Base-by-base conservation (phyloP, 2,113 vertebrate species). In the Theristicus caerulescens region DNA sequence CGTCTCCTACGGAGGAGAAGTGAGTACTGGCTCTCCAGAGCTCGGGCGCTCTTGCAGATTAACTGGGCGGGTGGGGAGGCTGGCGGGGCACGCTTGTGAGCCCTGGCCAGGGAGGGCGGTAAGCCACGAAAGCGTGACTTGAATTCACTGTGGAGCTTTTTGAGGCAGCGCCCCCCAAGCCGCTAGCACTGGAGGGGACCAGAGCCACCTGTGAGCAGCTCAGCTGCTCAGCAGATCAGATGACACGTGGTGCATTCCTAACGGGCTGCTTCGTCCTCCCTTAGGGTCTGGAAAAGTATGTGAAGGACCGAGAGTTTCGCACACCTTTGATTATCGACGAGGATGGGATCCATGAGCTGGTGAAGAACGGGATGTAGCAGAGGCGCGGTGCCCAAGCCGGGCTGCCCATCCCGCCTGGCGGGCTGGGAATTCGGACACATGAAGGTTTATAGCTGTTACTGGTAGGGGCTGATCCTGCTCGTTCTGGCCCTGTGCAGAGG, bases 1-100 rank as follows among this genome's bases (percentile, higher is more conserved):
- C 11, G 86, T 99, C 71, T 99, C 99, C 67, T 99, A 99, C 0
- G 98, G 99, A 66, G 99, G 99, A 97, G 99, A 99, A 98, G 99
- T 99, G 98, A 98, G 98, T 97, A 72, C 8, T 31, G 61, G 29
- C 52, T 82, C 40, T 66, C 13, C 34, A 20, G 62, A 58, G 61
- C 24, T n/a, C 1, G 0, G 18, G 57, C 2, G 1, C 11, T 58
- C 59, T 64, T 61, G 79, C 49, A 36, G 55, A 19, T 34, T 18
- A 31, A 7, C 15, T 0, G 3, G 44, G 31, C 1, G 0, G 17
- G 11, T 6, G 27, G 46, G 32, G 52, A 15, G 57, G 44, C 76
- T 59, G 66, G 13, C 1, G 3, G 51, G 64, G 22, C 26, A 32
- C 2, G 6, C 0, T 0, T 4, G 31, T 3, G 31, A n/a, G 16